These are phyloP conservation scores for Eclectus roratus DNA, from an alignment of 2,113 vertebrate genomes.

Conservation along the genomic window DNA sequence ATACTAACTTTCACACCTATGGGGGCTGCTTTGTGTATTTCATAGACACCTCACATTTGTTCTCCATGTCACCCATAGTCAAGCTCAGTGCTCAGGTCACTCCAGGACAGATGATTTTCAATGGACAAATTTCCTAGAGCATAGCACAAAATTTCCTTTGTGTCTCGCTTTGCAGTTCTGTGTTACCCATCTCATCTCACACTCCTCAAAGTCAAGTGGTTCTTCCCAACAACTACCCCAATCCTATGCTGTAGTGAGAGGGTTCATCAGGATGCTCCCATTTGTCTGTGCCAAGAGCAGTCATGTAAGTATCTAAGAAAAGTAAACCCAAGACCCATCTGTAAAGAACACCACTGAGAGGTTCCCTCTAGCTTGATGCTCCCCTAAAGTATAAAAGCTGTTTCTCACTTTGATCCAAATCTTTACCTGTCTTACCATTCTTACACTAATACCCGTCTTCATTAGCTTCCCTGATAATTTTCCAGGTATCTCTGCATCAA, in stretches of 20 bases:
- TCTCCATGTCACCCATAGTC: not conserved
- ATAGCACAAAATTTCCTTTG: not conserved
- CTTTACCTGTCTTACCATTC: not conserved
- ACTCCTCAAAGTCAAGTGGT: not conserved
- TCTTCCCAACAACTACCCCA: not conserved
- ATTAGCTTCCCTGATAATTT: not conserved
- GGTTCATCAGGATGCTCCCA: not conserved
- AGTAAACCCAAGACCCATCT: not conserved
- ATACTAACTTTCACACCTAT: not conserved
- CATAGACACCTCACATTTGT: fast-evolving
- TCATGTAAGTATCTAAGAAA: not conserved
- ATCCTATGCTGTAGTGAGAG: not conserved
- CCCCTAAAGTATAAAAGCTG: not conserved
- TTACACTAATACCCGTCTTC: not conserved
- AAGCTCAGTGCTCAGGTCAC: not conserved
- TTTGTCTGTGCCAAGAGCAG: not conserved
- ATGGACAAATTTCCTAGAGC: not conserved
- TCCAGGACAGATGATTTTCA: not conserved
- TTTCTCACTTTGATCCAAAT: not conserved
- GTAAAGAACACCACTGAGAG: not conserved
- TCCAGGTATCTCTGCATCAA: not conserved
- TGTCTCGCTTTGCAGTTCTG: not conserved
- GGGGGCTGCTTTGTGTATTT: not conserved
- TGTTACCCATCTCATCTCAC: not conserved
- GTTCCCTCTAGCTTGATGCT: not conserved